phyloP scores from a whole-genome alignment of 2,113 vertebrate genomes.

The Lasiurus borealis region DNA sequence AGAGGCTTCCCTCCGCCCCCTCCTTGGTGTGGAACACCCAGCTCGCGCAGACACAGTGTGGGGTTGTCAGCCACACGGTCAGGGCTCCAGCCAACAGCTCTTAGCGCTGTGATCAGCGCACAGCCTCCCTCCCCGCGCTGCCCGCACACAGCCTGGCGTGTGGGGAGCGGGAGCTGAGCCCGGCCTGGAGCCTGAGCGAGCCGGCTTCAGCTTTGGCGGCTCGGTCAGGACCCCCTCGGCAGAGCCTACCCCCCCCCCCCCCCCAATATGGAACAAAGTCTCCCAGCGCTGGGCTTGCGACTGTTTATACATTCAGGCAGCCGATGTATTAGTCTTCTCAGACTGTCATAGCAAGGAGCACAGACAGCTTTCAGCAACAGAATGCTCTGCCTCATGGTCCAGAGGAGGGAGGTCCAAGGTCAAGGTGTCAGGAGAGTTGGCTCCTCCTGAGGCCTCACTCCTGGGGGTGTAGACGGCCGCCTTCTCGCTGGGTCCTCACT shows the following conservation, averaged over 20 bases:
- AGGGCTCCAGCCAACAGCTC: not conserved
- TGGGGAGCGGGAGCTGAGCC: not conserved
- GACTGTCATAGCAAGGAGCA: not conserved
- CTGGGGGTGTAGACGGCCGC: not conserved
- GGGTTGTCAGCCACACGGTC: not conserved
- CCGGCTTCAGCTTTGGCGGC: not conserved
- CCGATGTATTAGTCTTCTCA: not conserved
- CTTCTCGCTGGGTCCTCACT: not conserved
- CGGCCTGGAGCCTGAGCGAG: not conserved
- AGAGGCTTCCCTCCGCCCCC: not conserved
- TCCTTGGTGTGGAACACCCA: not conserved
- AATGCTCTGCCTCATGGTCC: not conserved
- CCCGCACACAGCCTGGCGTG: not conserved
- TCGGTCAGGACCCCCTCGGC: not conserved
- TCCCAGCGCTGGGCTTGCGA: not conserved
- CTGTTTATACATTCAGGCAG: not conserved
- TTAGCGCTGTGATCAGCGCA: not conserved
- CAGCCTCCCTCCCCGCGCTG: not conserved
- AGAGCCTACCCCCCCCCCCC: not conserved
- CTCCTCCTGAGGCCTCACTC: not conserved
- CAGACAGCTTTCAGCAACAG: not conserved
- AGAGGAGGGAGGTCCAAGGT: not conserved
- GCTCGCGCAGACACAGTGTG: not conserved
- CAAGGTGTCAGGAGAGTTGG: not conserved
- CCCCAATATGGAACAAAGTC: not conserved